These are phyloP conservation scores for Timema podura DNA, from an alignment of 2,888 invertebrate species.

Conservation along the genomic window DNA sequence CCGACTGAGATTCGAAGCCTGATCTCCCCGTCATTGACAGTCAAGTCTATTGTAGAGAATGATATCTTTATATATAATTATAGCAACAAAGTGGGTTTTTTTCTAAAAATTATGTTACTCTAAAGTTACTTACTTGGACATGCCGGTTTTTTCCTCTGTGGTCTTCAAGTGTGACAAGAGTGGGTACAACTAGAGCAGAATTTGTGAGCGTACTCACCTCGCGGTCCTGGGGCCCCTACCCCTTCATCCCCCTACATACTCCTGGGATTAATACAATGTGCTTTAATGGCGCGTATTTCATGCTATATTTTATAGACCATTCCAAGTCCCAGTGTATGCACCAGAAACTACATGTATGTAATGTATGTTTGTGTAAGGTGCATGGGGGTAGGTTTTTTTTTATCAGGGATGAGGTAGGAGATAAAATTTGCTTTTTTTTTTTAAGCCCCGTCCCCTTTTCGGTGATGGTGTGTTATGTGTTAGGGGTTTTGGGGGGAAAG, in stretches of 20 bases:
- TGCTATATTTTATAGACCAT: conserved; percentile 16
- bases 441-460: not conserved
- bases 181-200: conserved; percentile 13
- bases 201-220: conserved; percentile 5
- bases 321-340: conserved; percentile 13
- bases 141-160: not conserved
- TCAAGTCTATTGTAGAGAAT: too few relatives aligned
- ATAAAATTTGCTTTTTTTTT: conserved; percentile 11
- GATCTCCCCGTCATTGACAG: too few relatives aligned
- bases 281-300: conserved; percentile 28
- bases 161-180: conserved; percentile 8
- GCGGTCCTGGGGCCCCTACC: not conserved
- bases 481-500: conserved; percentile 13
- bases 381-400: not conserved
- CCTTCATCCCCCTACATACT: not conserved
- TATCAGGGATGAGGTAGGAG: conserved; percentile 8
- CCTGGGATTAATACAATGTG: conserved; percentile 27
- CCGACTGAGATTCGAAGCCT: too few relatives aligned
- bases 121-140: not conserved
- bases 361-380: conserved; percentile 16
- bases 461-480: conserved; percentile 22
- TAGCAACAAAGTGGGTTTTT: too few relatives aligned
- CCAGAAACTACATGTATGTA: conserved; percentile 7
- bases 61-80: too few relatives aligned
- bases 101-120: too few relatives aligned